Evolutionary conservation across 2,113 vertebrate species (phyloP).

Genomic region (Gallinago media): DNA sequence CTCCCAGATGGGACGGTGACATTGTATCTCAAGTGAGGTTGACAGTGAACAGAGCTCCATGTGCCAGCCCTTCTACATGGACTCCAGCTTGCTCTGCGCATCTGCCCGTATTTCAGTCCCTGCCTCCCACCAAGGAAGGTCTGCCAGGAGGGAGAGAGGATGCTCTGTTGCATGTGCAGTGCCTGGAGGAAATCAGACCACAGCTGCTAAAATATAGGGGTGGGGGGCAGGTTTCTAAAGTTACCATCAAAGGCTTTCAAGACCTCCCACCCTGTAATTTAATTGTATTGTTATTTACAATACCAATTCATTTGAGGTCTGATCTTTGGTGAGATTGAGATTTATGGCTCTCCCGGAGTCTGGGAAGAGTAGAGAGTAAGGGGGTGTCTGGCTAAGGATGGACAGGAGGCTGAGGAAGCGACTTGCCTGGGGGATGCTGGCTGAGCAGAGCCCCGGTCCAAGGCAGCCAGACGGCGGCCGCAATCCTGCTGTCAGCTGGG

Average conservation of each 20-base stretch:
- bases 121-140: neutral
- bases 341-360: fast-evolving
- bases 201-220: neutral
- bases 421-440: neutral
- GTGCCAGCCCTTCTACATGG: neutral
- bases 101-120: neutral
- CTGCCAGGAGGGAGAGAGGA: neutral
- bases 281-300: neutral
- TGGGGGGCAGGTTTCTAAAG: neutral
- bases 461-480: neutral
- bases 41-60: neutral
- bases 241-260: neutral
- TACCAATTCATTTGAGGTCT: neutral
- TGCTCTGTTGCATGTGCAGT: neutral
- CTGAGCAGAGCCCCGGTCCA: neutral
- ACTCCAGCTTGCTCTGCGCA: neutral
- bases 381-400: fast-evolving
- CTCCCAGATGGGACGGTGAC: neutral
- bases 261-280: neutral
- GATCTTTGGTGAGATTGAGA: neutral
- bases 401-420: neutral
- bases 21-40: neutral
- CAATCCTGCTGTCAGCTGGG: neutral
- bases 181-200: neutral
- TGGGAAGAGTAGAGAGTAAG: neutral